Percentiles rank a stretch among this genome's conserved stretches.
Evolutionary conservation across 1,140 invertebrate species (phyloP).

Genomic region (Bombus sibiricus): DNA sequence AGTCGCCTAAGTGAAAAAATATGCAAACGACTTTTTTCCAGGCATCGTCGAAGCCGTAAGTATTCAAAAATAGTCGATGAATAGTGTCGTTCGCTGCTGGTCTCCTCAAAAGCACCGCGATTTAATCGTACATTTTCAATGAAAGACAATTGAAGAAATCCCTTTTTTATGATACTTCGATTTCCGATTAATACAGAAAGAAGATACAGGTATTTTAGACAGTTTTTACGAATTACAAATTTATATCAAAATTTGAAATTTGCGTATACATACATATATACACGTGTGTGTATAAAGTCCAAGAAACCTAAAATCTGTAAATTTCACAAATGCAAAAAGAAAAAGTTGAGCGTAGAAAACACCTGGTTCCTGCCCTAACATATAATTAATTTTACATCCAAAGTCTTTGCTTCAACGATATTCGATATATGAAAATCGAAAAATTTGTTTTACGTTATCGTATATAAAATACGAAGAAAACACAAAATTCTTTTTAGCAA

Average conservation of each 20-base stretch:
- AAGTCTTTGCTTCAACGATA: not conserved
- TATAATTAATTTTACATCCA: not conserved
- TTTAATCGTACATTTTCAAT: not conserved
- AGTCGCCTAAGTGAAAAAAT: conserved; percentile 60
- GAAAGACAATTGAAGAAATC: not conserved
- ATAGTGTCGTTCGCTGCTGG: conserved; percentile 7
- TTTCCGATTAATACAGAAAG: not conserved
- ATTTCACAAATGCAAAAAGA: not conserved
- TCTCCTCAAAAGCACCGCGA: not conserved
- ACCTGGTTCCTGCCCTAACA: too few relatives aligned
- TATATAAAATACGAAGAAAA: too few relatives aligned
- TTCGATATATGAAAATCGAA: too few relatives aligned
- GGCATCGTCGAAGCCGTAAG: conserved; percentile 7
- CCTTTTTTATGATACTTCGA: not conserved
- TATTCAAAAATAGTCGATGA: conserved; percentile 49
- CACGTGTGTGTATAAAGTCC: too few relatives aligned
- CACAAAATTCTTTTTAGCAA: too few relatives aligned
- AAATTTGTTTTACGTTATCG: too few relatives aligned
- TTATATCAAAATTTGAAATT: not conserved
- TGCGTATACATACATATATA: too few relatives aligned
- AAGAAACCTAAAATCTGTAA: not conserved
- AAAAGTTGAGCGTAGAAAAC: not conserved
- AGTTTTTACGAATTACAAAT: too few relatives aligned
- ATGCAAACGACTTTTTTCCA: conserved; percentile 56
- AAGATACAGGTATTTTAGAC: not conserved